Evolutionary conservation across 1,140 invertebrate genomes (phyloP).

Genomic region (Tetragnatha versicolor): DNA sequence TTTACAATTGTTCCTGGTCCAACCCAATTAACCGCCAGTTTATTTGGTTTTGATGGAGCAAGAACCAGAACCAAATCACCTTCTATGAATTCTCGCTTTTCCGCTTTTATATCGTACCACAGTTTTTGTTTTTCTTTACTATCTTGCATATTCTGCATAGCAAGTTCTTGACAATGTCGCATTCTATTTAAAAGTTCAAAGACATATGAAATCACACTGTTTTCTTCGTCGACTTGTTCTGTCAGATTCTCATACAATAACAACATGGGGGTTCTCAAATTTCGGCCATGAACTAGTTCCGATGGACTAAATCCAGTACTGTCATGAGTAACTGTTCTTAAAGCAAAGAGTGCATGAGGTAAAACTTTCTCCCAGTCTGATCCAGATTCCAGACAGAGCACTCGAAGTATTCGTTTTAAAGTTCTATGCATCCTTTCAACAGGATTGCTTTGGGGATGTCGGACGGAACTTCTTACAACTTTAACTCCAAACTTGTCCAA

Average conservation of each 20-base stretch:
- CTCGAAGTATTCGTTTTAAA: constrained; percentile 20
- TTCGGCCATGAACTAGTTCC: neutral
- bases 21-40: neutral
- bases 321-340: constrained; percentile 2
- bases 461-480: too few species aligned
- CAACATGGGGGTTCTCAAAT: neutral
- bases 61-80: constrained; percentile 1
- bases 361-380: neutral
- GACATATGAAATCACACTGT: neutral
- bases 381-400: neutral
- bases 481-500: too few species aligned
- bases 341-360: neutral
- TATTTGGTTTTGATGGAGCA: constrained; percentile 4
- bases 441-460: constrained; percentile 3
- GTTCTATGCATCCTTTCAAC: constrained; percentile 5
- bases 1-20: neutral
- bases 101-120: neutral
- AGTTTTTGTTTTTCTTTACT: neutral
- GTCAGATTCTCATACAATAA: constrained; percentile 8
- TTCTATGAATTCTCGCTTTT: neutral
- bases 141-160: neutral
- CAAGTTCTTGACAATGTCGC: constrained; percentile 1
- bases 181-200: constrained; percentile 9
- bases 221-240: neutral
- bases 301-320: neutral